A percentile compares a stretch with the other conserved stretches of the same genome.
These are phyloP conservation scores for Megamerina dolium DNA, from an alignment of 2,888 invertebrate species.

Conservation along the genomic window DNA sequence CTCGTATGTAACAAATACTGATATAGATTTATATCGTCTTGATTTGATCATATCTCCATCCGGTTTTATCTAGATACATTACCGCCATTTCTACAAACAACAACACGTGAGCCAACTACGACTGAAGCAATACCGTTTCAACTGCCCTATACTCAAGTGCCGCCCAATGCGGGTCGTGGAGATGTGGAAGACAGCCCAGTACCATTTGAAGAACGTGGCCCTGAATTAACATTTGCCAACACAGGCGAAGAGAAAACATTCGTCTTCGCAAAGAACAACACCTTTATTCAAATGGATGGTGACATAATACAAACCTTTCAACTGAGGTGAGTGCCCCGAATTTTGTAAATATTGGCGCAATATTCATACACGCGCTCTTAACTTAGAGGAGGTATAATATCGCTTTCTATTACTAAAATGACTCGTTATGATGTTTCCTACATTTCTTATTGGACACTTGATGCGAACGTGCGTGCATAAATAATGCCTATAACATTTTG, in stretches of 20 bases:
- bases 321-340: constrained; percentile 67
- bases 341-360: no score
- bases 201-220: constrained; percentile 67
- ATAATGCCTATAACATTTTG: no score
- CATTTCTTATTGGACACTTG: no score
- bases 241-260: constrained; percentile 81
- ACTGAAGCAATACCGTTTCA: constrained; percentile 45
- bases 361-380: no score
- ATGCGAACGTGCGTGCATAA: no score
- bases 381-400: no score
- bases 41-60: no score
- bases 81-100: constrained; percentile 54
- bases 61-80: constrained; percentile 57
- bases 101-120: constrained; percentile 51
- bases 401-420: no score
- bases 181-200: constrained; percentile 54
- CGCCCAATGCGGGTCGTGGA: constrained; percentile 24
- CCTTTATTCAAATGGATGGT: constrained; percentile 86
- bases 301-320: constrained; percentile 85
- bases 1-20: constrained; percentile 52
- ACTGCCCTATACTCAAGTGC: constrained; percentile 31
- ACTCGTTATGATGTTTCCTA: no score
- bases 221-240: constrained; percentile 78
- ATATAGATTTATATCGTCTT: constrained; percentile 1
- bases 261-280: constrained; percentile 86